phyloP scores from a whole-genome alignment of 1,140 invertebrate genomes.

The Drosophila nasuta region DNA sequence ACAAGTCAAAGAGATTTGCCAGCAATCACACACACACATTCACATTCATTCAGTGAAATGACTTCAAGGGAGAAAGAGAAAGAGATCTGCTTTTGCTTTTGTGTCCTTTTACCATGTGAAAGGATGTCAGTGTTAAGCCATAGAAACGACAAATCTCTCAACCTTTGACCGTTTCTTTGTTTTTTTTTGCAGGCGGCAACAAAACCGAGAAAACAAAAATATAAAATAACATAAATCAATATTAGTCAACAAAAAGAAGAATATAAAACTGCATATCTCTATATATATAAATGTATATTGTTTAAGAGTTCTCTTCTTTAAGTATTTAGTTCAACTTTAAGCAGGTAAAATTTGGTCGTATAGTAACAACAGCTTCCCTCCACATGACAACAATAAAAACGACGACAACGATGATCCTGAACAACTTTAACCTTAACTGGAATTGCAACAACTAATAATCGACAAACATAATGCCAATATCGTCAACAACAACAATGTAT shows the following conservation, averaged over 20 bases:
- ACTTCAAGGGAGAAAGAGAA: background rate
- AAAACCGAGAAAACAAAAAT: conserved; percentile 20
- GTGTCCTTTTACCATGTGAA: conserved; percentile 3
- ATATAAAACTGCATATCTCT: conserved; percentile 68
- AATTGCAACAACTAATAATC: conserved; percentile 29
- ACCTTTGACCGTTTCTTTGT: conserved; percentile 40
- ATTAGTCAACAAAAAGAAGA: conserved; percentile 23
- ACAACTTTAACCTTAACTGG: conserved; percentile 23
- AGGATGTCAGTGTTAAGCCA: conserved; percentile 49
- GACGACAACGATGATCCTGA: conserved; percentile 9
- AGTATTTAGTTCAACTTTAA: conserved; percentile 73
- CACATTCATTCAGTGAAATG: conserved; percentile 4
- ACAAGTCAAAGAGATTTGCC: conserved; percentile 39
- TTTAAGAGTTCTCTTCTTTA: conserved; percentile 68
- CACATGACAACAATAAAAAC: conserved; percentile 58
- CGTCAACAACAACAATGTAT: conserved; percentile 16
- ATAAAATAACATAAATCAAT: conserved; percentile 50
- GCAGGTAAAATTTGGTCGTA: conserved; percentile 70
- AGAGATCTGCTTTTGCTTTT: conserved; percentile 51
- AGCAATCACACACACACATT: conserved; percentile 53
- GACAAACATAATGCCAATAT: conserved; percentile 34
- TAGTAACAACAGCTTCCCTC: conserved; percentile 83
- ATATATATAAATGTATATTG: conserved; percentile 21
- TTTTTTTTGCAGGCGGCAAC: conserved; percentile 52
- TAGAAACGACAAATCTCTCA: conserved; percentile 41